Percentiles rank a stretch among this genome's conserved stretches.
These are phyloP conservation scores for Anthopleura sola DNA, from an alignment of 64 coral and sea anemone genomes.

Conservation along the genomic window DNA sequence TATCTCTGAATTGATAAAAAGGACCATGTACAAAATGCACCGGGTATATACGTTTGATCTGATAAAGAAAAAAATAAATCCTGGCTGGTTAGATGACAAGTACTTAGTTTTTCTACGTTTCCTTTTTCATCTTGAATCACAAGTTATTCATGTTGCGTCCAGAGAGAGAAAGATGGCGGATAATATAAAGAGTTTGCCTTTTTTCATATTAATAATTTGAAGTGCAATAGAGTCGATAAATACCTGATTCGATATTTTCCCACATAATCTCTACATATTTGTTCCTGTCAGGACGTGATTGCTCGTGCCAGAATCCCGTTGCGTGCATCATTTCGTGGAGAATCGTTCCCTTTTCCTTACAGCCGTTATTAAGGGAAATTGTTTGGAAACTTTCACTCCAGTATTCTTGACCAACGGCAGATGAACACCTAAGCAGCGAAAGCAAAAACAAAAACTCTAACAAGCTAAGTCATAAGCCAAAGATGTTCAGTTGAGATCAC, in stretches of 20 bases:
- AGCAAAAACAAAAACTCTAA: background rate
- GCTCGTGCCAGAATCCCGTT: conserved; percentile 54
- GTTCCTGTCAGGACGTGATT: conserved; percentile 46
- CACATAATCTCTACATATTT: conserved; percentile 54
- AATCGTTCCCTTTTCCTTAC: conserved; percentile 42
- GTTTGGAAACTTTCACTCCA: conserved; percentile 15
- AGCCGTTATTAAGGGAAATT: conserved; percentile 14
- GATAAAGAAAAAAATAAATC: no score
- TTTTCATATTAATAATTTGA: no score
- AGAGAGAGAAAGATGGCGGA: no score
- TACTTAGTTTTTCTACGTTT: no score
- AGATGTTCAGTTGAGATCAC: background rate
- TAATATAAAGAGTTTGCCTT: no score
- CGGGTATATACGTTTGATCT: no score
- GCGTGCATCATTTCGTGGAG: conserved; percentile 58
- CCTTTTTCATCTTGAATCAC: no score
- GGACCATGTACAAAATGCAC: no score
- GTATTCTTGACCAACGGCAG: conserved; percentile 18
- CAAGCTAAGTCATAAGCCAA: background rate
- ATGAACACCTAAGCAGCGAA: conserved; percentile 20
- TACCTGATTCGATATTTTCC: conserved; percentile 44
- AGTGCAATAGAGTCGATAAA: no score
- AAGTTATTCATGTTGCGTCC: no score
- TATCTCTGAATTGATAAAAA: no score
- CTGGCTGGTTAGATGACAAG: no score